phyloP scores from a whole-genome alignment of 2,113 vertebrate species.

The Chiloscyllium plagiosum region DNA sequence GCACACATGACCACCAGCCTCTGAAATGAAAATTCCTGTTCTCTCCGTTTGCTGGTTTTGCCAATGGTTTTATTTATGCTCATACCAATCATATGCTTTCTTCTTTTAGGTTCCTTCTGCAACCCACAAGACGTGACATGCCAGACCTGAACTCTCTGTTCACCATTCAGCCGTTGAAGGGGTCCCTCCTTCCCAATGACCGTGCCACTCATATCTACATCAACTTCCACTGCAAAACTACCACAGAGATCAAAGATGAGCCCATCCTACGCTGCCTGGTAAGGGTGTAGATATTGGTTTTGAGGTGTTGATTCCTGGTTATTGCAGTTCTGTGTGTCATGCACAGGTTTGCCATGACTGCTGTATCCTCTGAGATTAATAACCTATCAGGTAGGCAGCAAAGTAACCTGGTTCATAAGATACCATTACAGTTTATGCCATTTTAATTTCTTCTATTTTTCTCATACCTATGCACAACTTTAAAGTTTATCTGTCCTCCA shows the following conservation, averaged over 20 bases:
- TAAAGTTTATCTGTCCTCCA: background rate
- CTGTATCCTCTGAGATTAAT: background rate
- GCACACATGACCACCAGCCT: background rate
- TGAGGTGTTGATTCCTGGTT: background rate
- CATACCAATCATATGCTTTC: background rate
- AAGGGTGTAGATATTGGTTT: slow-evolving; percentile 37
- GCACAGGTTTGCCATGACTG: background rate
- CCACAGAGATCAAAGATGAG: slow-evolving; percentile 61
- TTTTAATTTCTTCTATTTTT: background rate
- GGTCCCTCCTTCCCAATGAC: slow-evolving; percentile 53
- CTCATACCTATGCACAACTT: background rate
- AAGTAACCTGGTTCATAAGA: background rate
- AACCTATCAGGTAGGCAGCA: background rate
- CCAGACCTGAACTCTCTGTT: slow-evolving; percentile 59
- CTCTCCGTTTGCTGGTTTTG: background rate
- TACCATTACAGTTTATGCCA: background rate
- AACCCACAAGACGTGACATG: slow-evolving; percentile 42
- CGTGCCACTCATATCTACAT: slow-evolving; percentile 59
- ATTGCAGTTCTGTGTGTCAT: background rate
- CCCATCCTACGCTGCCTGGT: slow-evolving; percentile 76
- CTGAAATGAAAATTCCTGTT: background rate
- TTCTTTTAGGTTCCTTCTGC: slow-evolving; percentile 65
- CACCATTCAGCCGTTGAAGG: slow-evolving; percentile 60
- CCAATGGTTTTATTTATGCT: background rate
- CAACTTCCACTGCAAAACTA: slow-evolving; percentile 59